Conservation (phyloP, 2,888 invertebrate species). For the Bembecia ichneumoniformis region DNA sequence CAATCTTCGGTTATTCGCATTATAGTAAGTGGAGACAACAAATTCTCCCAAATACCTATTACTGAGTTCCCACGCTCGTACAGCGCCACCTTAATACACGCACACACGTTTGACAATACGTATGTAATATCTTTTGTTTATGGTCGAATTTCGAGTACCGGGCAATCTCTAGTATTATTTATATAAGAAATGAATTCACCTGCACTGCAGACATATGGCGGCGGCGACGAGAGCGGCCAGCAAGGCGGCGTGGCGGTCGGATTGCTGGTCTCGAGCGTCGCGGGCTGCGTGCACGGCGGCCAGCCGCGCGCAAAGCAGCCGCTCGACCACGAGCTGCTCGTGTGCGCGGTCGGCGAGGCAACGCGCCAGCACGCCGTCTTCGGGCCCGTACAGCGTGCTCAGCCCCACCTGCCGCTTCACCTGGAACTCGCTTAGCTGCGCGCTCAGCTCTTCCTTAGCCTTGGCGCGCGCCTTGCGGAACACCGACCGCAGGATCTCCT, state of each 20-base stretch:
- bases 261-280: slow-evolving; percentile 11
- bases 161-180: no score
- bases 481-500: slow-evolving; percentile 88
- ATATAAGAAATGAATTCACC: slow-evolving; percentile 31
- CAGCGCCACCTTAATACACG: no score
- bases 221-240: slow-evolving; percentile 47
- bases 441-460: slow-evolving; percentile 85
- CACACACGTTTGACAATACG: no score
- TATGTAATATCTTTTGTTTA: no score
- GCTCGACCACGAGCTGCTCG: slow-evolving; percentile 58
- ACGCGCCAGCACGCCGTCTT: slow-evolving; percentile 83
- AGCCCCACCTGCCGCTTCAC: slow-evolving; percentile 91
- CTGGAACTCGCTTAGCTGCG: slow-evolving; percentile 87
- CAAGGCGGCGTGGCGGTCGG: slow-evolving; percentile 28
- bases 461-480: slow-evolving; percentile 91
- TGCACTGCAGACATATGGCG: slow-evolving; percentile 42
- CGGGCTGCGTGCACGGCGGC: slow-evolving; percentile 13
- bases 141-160: no score
- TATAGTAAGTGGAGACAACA: no score
- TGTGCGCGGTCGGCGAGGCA: slow-evolving; percentile 77
- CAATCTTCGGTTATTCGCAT: no score
- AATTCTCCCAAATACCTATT: no score
- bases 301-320: slow-evolving; percentile 39
- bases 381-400: slow-evolving; percentile 90
- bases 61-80: no score